Evolutionary conservation across 1,140 invertebrate genomes (phyloP).

Genomic region (Orius laevigatus): DNA sequence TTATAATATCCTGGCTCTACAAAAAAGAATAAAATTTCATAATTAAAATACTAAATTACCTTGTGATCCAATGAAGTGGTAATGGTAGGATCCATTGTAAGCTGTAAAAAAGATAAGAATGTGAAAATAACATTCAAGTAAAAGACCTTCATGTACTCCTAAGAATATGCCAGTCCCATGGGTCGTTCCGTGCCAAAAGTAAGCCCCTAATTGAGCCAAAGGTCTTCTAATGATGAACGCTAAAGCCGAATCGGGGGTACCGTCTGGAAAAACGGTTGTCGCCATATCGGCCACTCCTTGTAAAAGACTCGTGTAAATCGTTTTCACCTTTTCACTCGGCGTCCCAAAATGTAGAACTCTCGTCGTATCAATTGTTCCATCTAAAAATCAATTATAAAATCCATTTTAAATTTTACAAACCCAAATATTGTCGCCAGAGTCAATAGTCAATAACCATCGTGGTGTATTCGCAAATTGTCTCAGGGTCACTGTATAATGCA

Average conservation of each 20-base stretch:
- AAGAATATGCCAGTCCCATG: conserved; percentile 46
- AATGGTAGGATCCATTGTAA: conserved; percentile 24
- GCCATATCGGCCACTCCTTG: conserved; percentile 33
- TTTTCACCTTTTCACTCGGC: conserved; percentile 35
- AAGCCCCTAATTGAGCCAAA: conserved; percentile 35
- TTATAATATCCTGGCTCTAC: too few species aligned
- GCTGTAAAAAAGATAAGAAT: conserved; percentile 23
- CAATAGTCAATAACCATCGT: conserved; percentile 36
- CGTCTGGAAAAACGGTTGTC: conserved; percentile 26
- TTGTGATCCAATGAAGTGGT: conserved; percentile 27
- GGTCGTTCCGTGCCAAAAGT: conserved; percentile 44
- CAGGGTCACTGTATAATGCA: conserved; percentile 43
- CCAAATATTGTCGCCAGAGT: conserved; percentile 49
- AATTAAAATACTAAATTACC: conserved; percentile 15
- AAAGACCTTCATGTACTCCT: conserved; percentile 45
- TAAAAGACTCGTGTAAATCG: conserved; percentile 45
- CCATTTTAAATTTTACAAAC: too few species aligned
- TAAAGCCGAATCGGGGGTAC: conserved; percentile 26
- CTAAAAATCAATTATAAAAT: too few species aligned
- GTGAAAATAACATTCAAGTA: background rate
- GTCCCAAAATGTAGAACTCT: conserved; percentile 42
- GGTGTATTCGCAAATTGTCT: conserved; percentile 32
- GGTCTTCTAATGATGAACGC: conserved; percentile 33
- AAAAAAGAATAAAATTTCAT: too few species aligned
- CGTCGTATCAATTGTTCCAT: conserved; percentile 52